Percentiles rank a stretch among this genome's conserved stretches.
Evolutionary conservation across 2,113 vertebrate genomes (phyloP).

Genomic region (Connochaetes taurinus): DNA sequence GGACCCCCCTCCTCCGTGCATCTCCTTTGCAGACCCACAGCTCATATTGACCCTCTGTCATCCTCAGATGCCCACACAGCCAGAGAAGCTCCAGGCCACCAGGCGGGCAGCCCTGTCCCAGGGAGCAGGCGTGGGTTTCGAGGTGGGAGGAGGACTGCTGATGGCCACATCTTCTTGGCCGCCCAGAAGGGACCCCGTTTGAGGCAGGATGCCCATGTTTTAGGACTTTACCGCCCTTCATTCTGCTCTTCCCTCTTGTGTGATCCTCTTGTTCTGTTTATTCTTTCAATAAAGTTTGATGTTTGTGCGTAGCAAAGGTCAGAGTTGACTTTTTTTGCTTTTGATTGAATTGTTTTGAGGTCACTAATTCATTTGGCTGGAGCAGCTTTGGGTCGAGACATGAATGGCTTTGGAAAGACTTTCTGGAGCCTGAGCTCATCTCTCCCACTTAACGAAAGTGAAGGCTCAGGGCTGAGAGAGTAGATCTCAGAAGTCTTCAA

Average conservation of each 20-base stretch:
- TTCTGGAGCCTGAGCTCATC: background rate
- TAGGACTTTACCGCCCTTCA: background rate
- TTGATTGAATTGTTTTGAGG: background rate
- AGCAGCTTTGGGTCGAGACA: background rate
- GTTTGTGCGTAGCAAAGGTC: background rate
- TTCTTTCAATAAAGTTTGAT: background rate
- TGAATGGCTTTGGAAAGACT: background rate
- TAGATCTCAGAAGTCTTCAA: background rate
- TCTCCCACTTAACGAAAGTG: background rate
- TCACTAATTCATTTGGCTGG: background rate
- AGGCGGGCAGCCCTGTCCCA: background rate
- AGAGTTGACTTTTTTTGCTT: background rate
- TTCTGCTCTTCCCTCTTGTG: background rate
- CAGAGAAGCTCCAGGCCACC: background rate
- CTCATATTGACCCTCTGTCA: background rate
- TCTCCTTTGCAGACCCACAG: background rate
- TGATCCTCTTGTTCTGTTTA: background rate
- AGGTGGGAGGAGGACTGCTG: background rate
- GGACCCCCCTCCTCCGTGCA: background rate
- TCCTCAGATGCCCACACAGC: no score
- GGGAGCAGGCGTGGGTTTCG: background rate
- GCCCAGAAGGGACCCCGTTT: background rate
- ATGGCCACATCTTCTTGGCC: background rate
- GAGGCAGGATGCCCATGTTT: background rate
- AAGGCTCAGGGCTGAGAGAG: background rate